Evolutionary conservation across 2,797 vertebrate genomes (phyloP).

Genomic region (Falco columbarius): DNA sequence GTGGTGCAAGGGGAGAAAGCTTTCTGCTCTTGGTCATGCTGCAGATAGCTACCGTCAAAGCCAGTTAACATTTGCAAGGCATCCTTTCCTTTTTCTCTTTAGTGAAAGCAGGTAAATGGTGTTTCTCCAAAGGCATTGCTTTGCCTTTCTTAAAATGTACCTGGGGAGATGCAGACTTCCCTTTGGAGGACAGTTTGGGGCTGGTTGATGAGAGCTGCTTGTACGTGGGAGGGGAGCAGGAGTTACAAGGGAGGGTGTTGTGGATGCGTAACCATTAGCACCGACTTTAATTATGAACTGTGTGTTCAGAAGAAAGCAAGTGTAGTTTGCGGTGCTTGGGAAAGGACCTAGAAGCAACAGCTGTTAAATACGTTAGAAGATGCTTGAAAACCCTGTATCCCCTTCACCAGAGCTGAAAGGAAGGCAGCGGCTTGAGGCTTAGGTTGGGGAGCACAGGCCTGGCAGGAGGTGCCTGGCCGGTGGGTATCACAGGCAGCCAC

Average conservation of each 20-base stretch:
- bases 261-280: neutral
- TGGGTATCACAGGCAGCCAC: neutral
- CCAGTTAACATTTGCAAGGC: neutral
- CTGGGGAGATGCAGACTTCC: neutral
- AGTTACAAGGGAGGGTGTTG: neutral
- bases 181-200: neutral
- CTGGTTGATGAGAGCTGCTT: neutral
- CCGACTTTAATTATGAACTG: neutral
- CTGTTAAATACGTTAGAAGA: neutral
- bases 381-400: neutral
- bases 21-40: neutral
- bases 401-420: neutral
- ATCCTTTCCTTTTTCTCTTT: neutral
- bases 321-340: accelerated
- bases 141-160: neutral
- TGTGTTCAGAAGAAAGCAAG: neutral
- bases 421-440: neutral
- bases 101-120: neutral
- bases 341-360: neutral
- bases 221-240: neutral
- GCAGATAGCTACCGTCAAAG: neutral
- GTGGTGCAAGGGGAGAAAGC: neutral
- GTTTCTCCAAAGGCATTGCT: neutral
- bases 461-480: neutral
- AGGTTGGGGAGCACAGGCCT: neutral